Evolutionary conservation across 2,888 invertebrate genomes (phyloP), one percentile per base, ranked within the genome.

Genomic region (Emesis russula): DNA sequence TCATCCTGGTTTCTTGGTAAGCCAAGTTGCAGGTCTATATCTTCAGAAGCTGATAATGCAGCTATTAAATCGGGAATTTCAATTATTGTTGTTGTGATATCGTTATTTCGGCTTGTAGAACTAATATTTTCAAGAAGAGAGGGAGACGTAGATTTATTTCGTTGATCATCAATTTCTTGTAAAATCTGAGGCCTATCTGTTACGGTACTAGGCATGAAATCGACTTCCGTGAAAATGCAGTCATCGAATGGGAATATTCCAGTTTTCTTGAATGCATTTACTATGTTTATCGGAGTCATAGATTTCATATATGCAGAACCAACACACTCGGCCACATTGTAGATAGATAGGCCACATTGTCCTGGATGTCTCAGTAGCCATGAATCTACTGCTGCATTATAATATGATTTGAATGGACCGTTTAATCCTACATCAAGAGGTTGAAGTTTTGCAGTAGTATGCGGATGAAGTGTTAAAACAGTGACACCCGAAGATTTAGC

Each of bases 341-440:
- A 74, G 9, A 74, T 74, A 44, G 74, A 44, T 74, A 74, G 13
- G n/a, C n/a, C n/a, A 74, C 13, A 5, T 25, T 48, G 44, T 25
- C 74, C 74, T 11, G 74, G 74, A 74, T 74, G 38, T 74, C 74
- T 44, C 18, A 74, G 25, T 48, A 74, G 4, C 91, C 92, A 93
- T 9, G 92, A 88, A 84, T 92, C 90, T 4, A 92, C 77, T 58
- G 88, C 90, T 38, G 58, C 63, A 63, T 86, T 87, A 70, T 87
- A 89, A 75, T 83, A 86, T 11, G 74, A 41, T 79, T 92, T 89
- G 63, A 92, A 91, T 15, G 90, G 91, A 0, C 81, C 87, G 68
- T 88, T 87, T 66, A 92, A 68, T 6, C 88, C 90, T 11, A 93
- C 92, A 84, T 92, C 92, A 38, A 92, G 86, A n/a, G 93, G 89